A percentile compares a stretch with the other conserved stretches of the same genome.
Evolutionary conservation across 2,797 vertebrate genomes (phyloP).

Genomic region (Threskiornis aethiopicus): DNA sequence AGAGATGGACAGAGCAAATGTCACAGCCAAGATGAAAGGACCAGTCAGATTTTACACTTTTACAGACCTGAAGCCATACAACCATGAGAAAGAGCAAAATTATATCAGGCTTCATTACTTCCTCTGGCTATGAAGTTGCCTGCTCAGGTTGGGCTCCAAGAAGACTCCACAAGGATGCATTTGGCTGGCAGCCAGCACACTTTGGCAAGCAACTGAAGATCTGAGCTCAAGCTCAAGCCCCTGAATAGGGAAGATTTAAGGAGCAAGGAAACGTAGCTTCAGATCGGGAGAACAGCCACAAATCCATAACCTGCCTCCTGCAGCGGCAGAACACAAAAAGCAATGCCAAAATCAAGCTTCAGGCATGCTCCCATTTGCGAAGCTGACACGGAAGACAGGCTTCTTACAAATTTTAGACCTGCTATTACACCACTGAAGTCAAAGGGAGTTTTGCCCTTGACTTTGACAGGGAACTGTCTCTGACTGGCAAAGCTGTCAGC

Average conservation of each 20-base stretch:
- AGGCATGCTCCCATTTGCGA: accelerated
- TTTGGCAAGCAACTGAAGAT: neutral
- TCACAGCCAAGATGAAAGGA: neutral
- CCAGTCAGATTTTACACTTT: neutral
- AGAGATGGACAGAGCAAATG: accelerated
- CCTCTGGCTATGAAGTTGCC: neutral
- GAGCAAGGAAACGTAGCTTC: neutral
- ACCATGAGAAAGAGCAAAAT: neutral
- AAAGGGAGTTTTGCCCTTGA: neutral
- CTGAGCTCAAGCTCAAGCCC: neutral
- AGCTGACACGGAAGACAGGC: neutral
- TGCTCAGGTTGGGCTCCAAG: neutral
- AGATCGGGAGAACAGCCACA: neutral
- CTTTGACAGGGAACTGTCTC: neutral
- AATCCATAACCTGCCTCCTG: neutral
- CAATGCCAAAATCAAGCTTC: neutral
- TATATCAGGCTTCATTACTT: neutral
- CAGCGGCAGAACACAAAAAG: neutral
- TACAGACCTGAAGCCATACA: neutral
- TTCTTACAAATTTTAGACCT: neutral
- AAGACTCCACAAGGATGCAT: neutral
- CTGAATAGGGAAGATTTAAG: neutral
- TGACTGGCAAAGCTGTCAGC: neutral
- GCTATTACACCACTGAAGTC: neutral
- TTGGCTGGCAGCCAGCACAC: neutral